phyloP scores from a whole-genome alignment of 2,113 vertebrate genomes.

The Rhabdornis inornatus region DNA sequence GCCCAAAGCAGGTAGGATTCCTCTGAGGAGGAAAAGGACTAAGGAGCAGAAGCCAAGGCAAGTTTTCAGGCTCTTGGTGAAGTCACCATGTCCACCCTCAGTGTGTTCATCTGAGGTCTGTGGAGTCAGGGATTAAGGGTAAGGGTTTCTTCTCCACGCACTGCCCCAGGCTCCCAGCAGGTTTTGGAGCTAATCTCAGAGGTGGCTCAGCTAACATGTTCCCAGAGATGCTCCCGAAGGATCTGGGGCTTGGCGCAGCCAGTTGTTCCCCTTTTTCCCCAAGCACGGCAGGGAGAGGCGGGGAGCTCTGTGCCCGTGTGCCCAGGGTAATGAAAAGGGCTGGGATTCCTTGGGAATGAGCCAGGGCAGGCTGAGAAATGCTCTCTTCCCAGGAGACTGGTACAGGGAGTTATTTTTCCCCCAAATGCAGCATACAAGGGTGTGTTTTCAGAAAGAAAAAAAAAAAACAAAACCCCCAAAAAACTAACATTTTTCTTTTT shows the following conservation, averaged over 20 bases:
- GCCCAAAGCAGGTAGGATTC: background rate
- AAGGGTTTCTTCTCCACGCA: background rate
- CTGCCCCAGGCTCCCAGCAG: background rate
- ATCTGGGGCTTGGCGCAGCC: background rate
- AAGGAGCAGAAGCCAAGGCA: background rate
- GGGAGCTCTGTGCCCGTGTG: background rate
- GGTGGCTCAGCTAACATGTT: rapidly evolving
- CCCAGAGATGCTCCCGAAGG: background rate
- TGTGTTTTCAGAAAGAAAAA: background rate
- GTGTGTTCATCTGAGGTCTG: background rate
- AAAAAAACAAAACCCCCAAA: background rate
- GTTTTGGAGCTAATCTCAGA: background rate
- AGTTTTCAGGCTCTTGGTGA: background rate
- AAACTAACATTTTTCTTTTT: background rate
- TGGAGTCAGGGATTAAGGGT: background rate
- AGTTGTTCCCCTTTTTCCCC: background rate
- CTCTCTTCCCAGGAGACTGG: background rate
- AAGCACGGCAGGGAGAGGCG: background rate
- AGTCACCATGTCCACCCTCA: background rate
- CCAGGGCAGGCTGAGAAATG: conserved; percentile 4
- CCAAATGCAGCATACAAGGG: background rate
- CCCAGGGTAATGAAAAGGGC: background rate
- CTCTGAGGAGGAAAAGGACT: background rate
- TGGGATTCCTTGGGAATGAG: background rate
- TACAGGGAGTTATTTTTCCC: background rate